Percentiles rank a stretch among this genome's conserved stretches.
Evolutionary conservation across 2,797 vertebrate species (phyloP).

Genomic region (Staurois parvus): DNA sequence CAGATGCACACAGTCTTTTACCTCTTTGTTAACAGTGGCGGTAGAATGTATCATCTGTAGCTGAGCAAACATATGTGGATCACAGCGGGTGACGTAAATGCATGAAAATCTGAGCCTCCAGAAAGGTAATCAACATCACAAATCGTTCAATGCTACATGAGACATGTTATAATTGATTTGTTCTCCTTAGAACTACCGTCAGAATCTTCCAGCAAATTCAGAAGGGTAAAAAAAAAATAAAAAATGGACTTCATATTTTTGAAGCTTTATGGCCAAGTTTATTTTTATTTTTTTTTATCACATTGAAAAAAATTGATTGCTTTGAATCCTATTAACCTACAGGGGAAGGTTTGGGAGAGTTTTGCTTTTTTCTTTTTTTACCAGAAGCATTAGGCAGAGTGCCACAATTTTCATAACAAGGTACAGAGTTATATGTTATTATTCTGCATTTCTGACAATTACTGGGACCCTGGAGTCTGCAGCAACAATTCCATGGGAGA

Average conservation of each 20-base stretch:
- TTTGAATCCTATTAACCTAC: background rate
- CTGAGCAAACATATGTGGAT: constrained; percentile 20
- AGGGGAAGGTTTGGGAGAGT: too few relatives aligned
- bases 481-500: too few relatives aligned
- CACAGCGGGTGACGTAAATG: background rate
- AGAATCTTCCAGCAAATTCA: background rate
- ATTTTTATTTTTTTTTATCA: background rate
- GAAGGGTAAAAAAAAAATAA: background rate
- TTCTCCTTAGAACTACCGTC: background rate
- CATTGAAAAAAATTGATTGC: background rate
- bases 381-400: too few relatives aligned
- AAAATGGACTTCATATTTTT: background rate
- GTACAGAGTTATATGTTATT: too few relatives aligned
- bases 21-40: background rate
- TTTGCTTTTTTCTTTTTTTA: too few relatives aligned
- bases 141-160: background rate
- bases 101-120: background rate
- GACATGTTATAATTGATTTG: background rate
- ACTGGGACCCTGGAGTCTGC: too few relatives aligned
- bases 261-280: background rate
- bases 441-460: too few relatives aligned
- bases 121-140: background rate
- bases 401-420: too few relatives aligned
- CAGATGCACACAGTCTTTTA: constrained; percentile 25
- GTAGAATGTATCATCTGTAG: constrained; percentile 4